These are phyloP conservation scores for Aplocera efformata DNA, from an alignment of 2,888 invertebrate genomes.

Conservation along the genomic window DNA sequence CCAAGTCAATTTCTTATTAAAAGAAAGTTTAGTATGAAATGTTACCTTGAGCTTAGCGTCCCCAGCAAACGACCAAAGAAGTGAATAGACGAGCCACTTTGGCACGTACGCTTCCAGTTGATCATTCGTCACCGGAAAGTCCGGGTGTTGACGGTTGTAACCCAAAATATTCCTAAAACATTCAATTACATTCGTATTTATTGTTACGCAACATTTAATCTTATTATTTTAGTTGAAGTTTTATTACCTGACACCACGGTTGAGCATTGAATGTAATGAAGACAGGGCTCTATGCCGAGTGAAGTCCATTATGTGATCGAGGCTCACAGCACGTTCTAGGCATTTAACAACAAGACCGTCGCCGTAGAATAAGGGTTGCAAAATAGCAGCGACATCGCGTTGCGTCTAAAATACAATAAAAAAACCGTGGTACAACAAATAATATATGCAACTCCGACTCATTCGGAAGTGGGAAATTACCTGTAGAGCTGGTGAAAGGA, in stretches of 20 bases:
- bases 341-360: conserved; percentile 97
- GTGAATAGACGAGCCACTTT: conserved; percentile 94
- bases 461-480: conserved; percentile 48
- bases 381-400: conserved; percentile 91
- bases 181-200: background rate
- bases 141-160: conserved; percentile 95
- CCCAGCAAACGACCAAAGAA: conserved; percentile 99
- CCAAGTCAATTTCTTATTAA: background rate
- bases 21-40: background rate
- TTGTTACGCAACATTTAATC: conserved; percentile 2
- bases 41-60: conserved; percentile 97
- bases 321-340: conserved; percentile 93
- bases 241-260: conserved; percentile 91
- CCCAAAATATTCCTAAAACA: conserved; percentile 88
- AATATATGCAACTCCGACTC: conserved; percentile 2
- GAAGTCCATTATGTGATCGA: conserved; percentile 99
- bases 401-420: conserved; percentile 82
- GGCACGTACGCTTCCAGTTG: conserved; percentile 96
- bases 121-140: conserved; percentile 96
- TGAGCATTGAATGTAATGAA: conserved; percentile 98
- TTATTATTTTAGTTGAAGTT: conserved; percentile 1
- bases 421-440: background rate
- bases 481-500: conserved; percentile 89
- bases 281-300: conserved; percentile 97
- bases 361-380: conserved; percentile 92